Conservation (phyloP, 2,888 invertebrate genomes). For the Lasioglossum pauxillum region DNA sequence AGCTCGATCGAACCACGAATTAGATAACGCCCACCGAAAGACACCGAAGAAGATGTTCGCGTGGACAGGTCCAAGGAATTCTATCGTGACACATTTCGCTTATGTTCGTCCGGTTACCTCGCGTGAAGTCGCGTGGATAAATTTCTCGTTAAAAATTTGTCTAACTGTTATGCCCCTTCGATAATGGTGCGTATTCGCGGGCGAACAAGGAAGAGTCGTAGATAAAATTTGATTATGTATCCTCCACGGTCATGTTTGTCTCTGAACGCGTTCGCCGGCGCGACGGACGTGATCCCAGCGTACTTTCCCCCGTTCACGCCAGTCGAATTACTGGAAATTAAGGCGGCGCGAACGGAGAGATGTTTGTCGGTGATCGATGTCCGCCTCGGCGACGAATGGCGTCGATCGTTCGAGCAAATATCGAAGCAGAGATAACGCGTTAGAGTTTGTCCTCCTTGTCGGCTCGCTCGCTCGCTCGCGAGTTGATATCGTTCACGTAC, state of each 20-base stretch:
- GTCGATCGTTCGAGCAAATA: neutral
- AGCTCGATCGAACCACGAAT: neutral
- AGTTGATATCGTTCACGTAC: constrained; percentile 51
- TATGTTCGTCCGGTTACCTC: neutral
- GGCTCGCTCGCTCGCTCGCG: constrained; percentile 18
- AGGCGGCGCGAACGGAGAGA: neutral
- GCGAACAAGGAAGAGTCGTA: constrained; percentile 20
- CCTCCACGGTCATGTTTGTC: neutral
- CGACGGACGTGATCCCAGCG: neutral
- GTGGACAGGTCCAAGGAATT: constrained; percentile 2
- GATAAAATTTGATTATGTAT: constrained; percentile 21
- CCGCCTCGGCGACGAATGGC: neutral
- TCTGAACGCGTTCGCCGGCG: neutral
- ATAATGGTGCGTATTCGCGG: constrained; percentile 26
- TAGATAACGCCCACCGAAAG: constrained; percentile 8
- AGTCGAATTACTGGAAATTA: neutral
- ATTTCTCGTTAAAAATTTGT: constrained; percentile 36
- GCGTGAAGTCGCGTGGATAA: constrained; percentile 15
- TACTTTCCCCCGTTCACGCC: neutral
- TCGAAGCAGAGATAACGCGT: constrained; percentile 5
- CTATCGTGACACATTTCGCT: constrained; percentile 10
- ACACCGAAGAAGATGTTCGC: neutral
- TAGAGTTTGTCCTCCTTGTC: constrained; percentile 27
- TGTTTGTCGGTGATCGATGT: neutral
- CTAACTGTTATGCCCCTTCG: constrained; percentile 30